Conservation (phyloP, 1,140 invertebrate genomes). For the Oryctes rhinoceros region DNA sequence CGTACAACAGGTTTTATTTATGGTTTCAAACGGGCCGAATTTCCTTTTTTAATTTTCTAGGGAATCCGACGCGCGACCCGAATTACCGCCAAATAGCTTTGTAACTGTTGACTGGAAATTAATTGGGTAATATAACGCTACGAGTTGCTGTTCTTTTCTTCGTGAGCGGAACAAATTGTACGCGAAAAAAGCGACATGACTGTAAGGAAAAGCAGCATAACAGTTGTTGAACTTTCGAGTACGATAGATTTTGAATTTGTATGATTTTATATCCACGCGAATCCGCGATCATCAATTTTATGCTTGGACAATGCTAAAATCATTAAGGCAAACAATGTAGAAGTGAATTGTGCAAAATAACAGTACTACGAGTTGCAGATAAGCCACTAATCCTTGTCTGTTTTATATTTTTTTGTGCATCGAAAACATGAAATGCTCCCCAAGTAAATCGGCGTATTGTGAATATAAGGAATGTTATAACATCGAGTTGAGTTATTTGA, state of each 20-base stretch:
- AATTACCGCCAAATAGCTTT: not conserved
- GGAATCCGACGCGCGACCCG: constrained; percentile 3
- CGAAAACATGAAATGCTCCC: no score
- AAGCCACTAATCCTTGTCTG: no score
- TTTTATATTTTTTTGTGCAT: no score
- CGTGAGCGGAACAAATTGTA: not conserved
- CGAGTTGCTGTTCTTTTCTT: constrained; percentile 2
- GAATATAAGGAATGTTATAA: no score
- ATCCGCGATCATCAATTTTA: not conserved
- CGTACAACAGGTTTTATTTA: constrained; percentile 16
- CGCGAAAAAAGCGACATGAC: not conserved
- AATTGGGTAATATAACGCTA: constrained; percentile 11
- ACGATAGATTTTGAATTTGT: not conserved
- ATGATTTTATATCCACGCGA: not conserved
- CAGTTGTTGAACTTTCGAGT: not conserved
- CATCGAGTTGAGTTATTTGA: no score
- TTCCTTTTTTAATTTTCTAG: constrained; percentile 12
- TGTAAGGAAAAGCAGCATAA: not conserved
- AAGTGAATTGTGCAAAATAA: no score
- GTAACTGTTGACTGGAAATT: constrained; percentile 16
- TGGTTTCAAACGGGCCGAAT: not conserved
- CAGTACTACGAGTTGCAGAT: no score
- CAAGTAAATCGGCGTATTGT: no score
- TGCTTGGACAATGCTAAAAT: not conserved
- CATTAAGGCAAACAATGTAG: no score